A percentile compares a stretch with the other conserved stretches of the same genome.
phyloP scores from a whole-genome alignment of 2,888 invertebrate species.

The Carpatolechia fugitivella region DNA sequence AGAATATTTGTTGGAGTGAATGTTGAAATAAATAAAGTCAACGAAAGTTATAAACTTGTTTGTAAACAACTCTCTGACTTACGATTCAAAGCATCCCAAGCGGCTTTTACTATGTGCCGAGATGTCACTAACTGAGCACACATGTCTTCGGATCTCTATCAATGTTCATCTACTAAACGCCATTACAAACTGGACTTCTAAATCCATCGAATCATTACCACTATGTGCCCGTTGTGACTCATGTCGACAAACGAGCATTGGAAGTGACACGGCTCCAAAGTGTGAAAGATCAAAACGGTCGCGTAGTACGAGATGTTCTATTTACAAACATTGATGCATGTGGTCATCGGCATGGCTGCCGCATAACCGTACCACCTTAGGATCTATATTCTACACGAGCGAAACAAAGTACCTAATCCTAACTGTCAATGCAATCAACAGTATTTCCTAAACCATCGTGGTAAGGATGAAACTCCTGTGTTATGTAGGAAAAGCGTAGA shows the following conservation, averaged over 20 bases:
- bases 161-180: constrained; percentile 23
- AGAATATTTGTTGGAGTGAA: constrained; percentile 21
- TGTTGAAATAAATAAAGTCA: constrained; percentile 27
- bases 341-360: constrained; percentile 77
- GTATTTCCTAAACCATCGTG: constrained; percentile 32
- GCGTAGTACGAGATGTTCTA: constrained; percentile 64
- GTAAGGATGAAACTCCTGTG: constrained; percentile 46
- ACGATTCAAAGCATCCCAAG: constrained; percentile 41
- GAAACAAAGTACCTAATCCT: constrained; percentile 48
- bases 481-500: constrained; percentile 41
- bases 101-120: constrained; percentile 43
- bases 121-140: constrained; percentile 51
- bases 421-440: constrained; percentile 30
- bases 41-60: constrained; percentile 42
- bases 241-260: constrained; percentile 42
- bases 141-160: constrained; percentile 34
- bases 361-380: constrained; percentile 72
- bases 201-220: constrained; percentile 36
- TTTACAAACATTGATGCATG: constrained; percentile 79
- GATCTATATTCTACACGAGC: constrained; percentile 60
- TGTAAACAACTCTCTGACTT: constrained; percentile 58
- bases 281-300: constrained; percentile 49
- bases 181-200: constrained; percentile 30
- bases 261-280: constrained; percentile 38
- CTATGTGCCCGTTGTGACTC: constrained; percentile 29